A percentile compares a stretch with the other conserved stretches of the same genome.
Conservation (phyloP, 2,113 vertebrate species). For the Uria lomvia region DNA sequence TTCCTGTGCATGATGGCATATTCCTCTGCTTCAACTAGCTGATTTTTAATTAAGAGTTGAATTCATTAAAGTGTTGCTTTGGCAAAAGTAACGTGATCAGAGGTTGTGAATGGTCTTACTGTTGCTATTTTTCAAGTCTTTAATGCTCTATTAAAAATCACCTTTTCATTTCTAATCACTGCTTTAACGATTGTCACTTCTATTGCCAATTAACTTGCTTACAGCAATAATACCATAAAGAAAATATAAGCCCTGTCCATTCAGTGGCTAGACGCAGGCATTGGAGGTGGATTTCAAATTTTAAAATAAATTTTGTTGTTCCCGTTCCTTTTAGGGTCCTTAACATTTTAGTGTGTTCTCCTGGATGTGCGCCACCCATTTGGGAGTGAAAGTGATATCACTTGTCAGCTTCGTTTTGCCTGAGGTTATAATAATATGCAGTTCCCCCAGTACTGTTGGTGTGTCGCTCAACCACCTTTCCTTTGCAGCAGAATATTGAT, state of each 20-base stretch:
- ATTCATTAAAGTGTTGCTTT: background rate
- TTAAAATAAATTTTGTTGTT: background rate
- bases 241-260: background rate
- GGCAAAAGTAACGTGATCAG: background rate
- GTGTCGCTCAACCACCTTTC: background rate
- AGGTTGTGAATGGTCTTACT: background rate
- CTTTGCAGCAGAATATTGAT: background rate
- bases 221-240: background rate
- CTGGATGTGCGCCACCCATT: background rate
- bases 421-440: background rate
- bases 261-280: background rate
- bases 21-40: background rate
- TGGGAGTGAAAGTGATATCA: background rate
- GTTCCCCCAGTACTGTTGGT: background rate
- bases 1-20: background rate
- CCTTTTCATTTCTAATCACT: background rate
- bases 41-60: background rate
- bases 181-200: background rate
- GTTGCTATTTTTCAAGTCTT: background rate
- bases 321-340: background rate
- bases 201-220: background rate
- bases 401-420: background rate
- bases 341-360: background rate
- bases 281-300: background rate
- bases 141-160: background rate